These are phyloP conservation scores for Laterallus jamaicensis DNA, from an alignment of 2,113 vertebrate species.

Conservation along the genomic window DNA sequence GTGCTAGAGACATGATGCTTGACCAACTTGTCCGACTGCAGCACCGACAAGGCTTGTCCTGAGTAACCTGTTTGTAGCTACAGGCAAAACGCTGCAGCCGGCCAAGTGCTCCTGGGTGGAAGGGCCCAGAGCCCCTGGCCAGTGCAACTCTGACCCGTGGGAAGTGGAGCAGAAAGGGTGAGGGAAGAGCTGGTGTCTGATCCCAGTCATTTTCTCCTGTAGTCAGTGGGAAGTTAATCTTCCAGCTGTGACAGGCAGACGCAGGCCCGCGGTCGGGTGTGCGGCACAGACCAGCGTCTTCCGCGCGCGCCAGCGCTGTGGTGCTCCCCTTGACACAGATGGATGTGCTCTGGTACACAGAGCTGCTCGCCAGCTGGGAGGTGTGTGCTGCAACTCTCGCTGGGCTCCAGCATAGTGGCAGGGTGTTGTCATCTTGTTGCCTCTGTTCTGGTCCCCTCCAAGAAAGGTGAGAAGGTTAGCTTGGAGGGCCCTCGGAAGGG, in stretches of 20 bases:
- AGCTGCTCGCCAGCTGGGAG: background rate
- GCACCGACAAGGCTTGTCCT: background rate
- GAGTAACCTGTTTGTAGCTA: background rate
- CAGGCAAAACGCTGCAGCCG: background rate
- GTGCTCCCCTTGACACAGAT: background rate
- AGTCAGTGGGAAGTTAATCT: background rate
- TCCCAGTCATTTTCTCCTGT: background rate
- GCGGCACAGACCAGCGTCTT: background rate
- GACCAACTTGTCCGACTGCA: background rate
- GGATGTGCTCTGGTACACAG: background rate
- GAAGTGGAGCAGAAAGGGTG: background rate
- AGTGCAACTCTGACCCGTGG: fast-evolving
- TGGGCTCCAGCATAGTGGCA: background rate
- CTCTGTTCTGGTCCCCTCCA: background rate
- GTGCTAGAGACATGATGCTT: background rate
- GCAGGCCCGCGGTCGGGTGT: fast-evolving
- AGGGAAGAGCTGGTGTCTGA: background rate
- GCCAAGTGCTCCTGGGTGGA: background rate
- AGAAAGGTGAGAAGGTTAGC: background rate
- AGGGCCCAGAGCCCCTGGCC: background rate
- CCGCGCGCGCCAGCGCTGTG: fast-evolving
- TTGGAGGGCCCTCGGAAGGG: fast-evolving
- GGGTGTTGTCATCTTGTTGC: background rate
- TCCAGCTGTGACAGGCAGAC: fast-evolving
- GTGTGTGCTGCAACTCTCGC: background rate